Base-by-base conservation (phyloP, 2,113 vertebrate species). In the Pontoporia blainvillei region DNA sequence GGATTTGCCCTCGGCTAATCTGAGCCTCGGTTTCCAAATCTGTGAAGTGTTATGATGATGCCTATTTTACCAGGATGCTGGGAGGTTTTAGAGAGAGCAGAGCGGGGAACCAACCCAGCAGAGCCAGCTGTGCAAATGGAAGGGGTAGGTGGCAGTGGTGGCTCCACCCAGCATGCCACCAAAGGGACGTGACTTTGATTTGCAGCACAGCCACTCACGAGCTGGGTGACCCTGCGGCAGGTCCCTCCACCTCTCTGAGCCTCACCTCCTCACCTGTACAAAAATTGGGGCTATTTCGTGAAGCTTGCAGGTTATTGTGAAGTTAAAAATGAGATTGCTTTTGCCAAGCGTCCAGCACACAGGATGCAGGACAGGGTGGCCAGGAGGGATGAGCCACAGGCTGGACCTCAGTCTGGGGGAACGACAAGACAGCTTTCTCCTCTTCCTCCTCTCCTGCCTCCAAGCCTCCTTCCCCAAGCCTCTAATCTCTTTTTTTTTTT, bases 391-490 rank as follows among this genome's bases (percentile, higher is more conserved):
- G 54, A 12, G 36, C 61, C 25, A 8, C 52, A 8, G 52, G 41
- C n/a, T 14, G 25, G n/a, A 8, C 1, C 1, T 12, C 41, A 6
- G 3, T 15, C 2, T 3, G 75, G 29, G 69, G 29, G 82, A 54
- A 49, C 2, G 69, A 46, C 8, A 15, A 8, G 8, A 2, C 6
- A 0, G 5, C 3, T 2, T 21, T 34, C 39, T 54, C 59, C n/a
- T 1, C 2, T 46, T 69, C 29, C n/a, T 44, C 49, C 27, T 72
- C 18, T 34, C 69, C 31, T 6, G 11, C 4, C 9, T 41, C 41
- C 27, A 2, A 0, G 5, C 1, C 14, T 34, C 31, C 92, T 73
- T 36, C 44, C 5, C 29, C 0, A 18, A 1, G 44, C 79, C 46
- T 49, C 0, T 0, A 1, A 41, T 69, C 15, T 71, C 10, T 46